Conservation (phyloP, 2,888 invertebrate species). For the Thelaira solivaga region DNA sequence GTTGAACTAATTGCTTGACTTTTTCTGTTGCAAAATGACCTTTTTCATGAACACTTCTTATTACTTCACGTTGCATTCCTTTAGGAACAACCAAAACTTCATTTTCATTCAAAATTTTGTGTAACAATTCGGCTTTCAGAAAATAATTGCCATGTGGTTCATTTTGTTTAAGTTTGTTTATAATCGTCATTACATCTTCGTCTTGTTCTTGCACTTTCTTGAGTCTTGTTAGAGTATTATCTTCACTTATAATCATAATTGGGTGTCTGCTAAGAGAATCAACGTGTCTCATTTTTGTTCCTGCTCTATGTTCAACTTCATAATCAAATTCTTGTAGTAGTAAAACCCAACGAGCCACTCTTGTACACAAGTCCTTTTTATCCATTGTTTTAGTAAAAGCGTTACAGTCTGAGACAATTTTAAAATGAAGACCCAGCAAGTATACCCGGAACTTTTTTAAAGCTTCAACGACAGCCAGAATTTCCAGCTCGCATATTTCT, state of each 20-base stretch:
- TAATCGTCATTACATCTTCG: constrained; percentile 56
- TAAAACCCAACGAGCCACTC: constrained; percentile 62
- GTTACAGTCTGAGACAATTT: constrained; percentile 44
- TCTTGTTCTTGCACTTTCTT: constrained; percentile 57
- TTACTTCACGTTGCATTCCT: constrained; percentile 54
- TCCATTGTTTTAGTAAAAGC: constrained; percentile 53
- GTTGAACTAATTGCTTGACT: constrained; percentile 23
- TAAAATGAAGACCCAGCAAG: constrained; percentile 57
- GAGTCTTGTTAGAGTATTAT: constrained; percentile 44
- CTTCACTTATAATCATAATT: constrained; percentile 39
- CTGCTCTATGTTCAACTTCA: constrained; percentile 61
- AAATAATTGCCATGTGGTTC: constrained; percentile 51
- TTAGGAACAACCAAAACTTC: constrained; percentile 58
- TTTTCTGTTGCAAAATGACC: constrained; percentile 61
- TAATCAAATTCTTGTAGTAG: constrained; percentile 63
- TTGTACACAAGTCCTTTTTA: constrained; percentile 44
- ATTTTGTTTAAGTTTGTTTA: constrained; percentile 37
- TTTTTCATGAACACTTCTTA: constrained; percentile 57
- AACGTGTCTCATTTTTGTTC: constrained; percentile 45
- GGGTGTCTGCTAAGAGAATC: constrained; percentile 58
- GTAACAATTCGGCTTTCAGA: constrained; percentile 44
- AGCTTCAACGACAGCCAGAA: constrained; percentile 62
- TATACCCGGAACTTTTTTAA: constrained; percentile 64
- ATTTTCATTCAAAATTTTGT: constrained; percentile 47
- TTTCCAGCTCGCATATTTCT: constrained; percentile 57